Base-by-base conservation (phyloP, 2,113 vertebrate species). In the Xyrauchen texanus region DNA sequence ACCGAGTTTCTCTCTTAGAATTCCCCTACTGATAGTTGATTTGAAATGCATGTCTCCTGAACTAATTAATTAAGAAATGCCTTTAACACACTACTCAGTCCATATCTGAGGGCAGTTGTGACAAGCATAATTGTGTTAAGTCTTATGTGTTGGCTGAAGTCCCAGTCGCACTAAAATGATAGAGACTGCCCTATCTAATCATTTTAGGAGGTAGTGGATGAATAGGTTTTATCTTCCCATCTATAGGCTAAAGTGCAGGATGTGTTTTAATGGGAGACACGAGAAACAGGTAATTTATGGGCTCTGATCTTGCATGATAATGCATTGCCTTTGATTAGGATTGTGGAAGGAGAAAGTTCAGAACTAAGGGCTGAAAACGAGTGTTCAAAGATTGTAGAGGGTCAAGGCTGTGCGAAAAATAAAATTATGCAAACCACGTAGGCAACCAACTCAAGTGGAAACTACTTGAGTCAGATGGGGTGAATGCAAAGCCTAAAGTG, bases 101-200 rank as follows among this genome's bases (percentile, higher is more conserved):
- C 60, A 79, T 71, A 80, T 71, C 68, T 47, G 64, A 76, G 80
- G 80, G 78, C 80, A 82, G 57, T 74, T 68, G 76, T 84, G 84
- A 85, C 83, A 62, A 71, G 9, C 8, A 68, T 74, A 81, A 87
- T 82, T 77, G 78, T 83, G 86, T 90, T 87, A 90, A 88, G 87
- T 79, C 84, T 85, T 80, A 88, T 86, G 72, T 85, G 82, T 89
- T 86, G 87, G 88, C 88, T 81, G 76, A 67, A 63, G 57, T 85
- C 88, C 87, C 83, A 79, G 86, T 62, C 63, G 21, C 21, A 51
- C 74, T 80, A 77, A 80, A 83, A 83, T 77, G 61, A 71, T 34
- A 45, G 61, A 70, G 66, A 68, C 78, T 68, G 42, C 60, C 58
- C 51, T 52, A 65, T 78, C 75, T 83, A 81, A 80, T 85, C 75